These are phyloP conservation scores for Sylvilagus floridanus DNA, from an alignment of 2,797 vertebrate species.

Conservation along the genomic window DNA sequence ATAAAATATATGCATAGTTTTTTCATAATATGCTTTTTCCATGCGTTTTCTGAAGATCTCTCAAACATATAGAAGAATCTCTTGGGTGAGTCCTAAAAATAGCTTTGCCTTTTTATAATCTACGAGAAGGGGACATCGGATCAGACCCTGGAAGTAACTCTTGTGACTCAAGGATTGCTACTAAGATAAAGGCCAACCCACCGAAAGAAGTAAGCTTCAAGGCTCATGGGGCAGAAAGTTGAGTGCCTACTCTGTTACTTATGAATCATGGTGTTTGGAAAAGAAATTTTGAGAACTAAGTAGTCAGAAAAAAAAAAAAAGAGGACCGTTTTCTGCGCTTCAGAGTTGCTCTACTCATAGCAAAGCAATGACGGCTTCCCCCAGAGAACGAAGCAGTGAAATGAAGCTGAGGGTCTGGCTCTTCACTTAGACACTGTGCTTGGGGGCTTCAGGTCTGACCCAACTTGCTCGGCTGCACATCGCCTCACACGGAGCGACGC, in stretches of 20 bases:
- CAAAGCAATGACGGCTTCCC: conserved; percentile 5
- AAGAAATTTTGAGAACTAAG: conserved; percentile 32
- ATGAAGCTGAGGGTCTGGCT: background rate
- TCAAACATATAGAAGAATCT: background rate
- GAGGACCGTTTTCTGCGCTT: conserved; percentile 1
- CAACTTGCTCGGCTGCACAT: background rate
- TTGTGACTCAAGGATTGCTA: background rate
- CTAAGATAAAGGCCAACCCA: background rate
- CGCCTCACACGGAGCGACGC: background rate
- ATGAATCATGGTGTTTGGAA: background rate
- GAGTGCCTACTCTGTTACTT: background rate
- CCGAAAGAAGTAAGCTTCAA: background rate
- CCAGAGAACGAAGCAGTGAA: background rate
- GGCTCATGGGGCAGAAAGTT: background rate
- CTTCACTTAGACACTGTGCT: background rate
- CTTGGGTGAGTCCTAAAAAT: background rate
- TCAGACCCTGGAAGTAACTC: background rate
- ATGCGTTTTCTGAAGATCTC: too few species aligned
- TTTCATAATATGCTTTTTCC: too few species aligned
- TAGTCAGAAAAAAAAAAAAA: background rate
- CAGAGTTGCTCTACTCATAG: background rate
- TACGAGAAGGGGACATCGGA: background rate
- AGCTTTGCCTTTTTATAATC: background rate
- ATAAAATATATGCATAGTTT: too few species aligned
- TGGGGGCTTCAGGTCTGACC: background rate